Conservation (phyloP, 53 echinoderm and acorn worm species). For the Holothuria scabra region DNA sequence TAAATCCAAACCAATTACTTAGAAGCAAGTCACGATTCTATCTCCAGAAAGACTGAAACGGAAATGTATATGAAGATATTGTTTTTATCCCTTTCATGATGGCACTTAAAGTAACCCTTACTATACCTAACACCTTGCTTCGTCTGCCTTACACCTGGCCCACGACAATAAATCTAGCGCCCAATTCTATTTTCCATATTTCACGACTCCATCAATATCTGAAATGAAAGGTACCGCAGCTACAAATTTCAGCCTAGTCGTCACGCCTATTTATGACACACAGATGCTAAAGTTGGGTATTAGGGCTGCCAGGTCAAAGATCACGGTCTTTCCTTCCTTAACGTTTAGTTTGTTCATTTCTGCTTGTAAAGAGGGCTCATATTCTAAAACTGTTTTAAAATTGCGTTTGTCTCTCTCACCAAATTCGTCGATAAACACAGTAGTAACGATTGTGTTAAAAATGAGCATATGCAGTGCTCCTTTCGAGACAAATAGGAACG, state of each 20-base stretch:
- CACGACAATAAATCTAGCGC: slow-evolving; percentile 28
- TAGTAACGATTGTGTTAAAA: no score
- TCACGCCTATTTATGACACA: slow-evolving; percentile 47
- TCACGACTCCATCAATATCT: slow-evolving; percentile 40
- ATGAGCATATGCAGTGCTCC: no score
- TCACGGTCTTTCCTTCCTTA: not conserved
- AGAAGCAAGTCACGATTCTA: no score
- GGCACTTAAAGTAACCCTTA: slow-evolving; percentile 27
- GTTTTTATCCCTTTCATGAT: not conserved
- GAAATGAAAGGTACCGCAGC: slow-evolving; percentile 36
- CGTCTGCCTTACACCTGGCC: slow-evolving; percentile 36
- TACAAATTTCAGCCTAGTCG: slow-evolving; percentile 5
- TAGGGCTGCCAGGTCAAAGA: slow-evolving; percentile 12
- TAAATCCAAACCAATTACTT: no score
- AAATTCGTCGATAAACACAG: no score
- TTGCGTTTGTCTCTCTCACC: no score
- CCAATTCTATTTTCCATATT: slow-evolving; percentile 10
- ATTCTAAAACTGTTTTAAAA: no score
- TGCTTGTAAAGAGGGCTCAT: no score
- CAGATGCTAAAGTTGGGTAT: slow-evolving; percentile 25
- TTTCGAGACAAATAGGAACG: no score
- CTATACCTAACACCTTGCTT: not conserved
- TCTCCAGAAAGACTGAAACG: no score
- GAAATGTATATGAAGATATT: no score
- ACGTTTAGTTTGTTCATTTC: not conserved